Evolutionary conservation across 2,888 invertebrate species (phyloP).

Genomic region (Meiosimyza platycephala): DNA sequence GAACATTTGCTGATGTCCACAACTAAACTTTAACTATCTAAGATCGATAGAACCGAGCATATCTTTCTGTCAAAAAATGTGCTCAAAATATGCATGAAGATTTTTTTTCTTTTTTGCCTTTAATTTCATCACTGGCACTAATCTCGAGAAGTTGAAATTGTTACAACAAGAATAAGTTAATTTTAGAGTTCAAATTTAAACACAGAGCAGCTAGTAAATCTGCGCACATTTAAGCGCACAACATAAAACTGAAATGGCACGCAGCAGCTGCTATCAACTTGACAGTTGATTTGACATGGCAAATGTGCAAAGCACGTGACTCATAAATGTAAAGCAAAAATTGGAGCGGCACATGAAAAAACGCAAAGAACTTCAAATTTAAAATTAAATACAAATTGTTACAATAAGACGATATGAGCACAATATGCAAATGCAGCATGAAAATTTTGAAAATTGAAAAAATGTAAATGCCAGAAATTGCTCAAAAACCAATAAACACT

Average conservation of each 20-base stretch:
- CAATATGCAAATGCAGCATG: neutral
- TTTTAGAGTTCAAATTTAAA: no score
- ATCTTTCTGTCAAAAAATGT: no score
- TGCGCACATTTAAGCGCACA: no score
- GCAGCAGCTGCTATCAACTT: neutral
- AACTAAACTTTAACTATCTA: no score
- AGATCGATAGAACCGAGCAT: no score
- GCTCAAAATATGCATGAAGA: no score
- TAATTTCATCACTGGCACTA: no score
- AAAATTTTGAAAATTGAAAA: conserved; percentile 1
- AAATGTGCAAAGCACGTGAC: neutral
- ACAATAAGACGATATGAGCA: neutral
- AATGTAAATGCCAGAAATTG: conserved; percentile 5
- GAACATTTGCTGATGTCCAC: no score
- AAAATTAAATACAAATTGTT: conserved; percentile 13
- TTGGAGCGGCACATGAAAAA: neutral
- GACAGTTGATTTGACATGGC: conserved; percentile 8
- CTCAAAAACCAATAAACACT: conserved; percentile 3
- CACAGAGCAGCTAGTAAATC: no score
- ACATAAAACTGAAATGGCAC: neutral
- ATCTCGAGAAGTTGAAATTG: no score
- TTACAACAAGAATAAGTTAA: no score
- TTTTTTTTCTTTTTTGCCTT: no score
- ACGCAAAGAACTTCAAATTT: neutral
- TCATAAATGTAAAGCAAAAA: neutral